These are phyloP conservation scores for Cataglyphis altisquamis DNA, from an alignment of 2,888 invertebrate species.

Conservation along the genomic window DNA sequence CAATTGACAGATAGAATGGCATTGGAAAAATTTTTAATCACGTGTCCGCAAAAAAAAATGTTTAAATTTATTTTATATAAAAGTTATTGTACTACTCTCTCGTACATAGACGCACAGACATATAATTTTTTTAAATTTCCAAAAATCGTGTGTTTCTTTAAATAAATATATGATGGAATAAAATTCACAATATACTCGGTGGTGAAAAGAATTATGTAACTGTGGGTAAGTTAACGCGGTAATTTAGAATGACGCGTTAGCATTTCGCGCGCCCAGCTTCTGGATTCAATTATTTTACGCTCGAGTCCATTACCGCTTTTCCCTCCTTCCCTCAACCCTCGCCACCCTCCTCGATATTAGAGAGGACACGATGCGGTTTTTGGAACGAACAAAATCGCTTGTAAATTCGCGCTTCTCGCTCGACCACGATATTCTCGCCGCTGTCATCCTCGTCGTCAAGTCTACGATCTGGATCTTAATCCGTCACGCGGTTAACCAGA, in stretches of 20 bases:
- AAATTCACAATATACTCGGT: constrained; percentile 6
- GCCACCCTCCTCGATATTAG: constrained; percentile 9
- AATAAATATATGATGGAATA: constrained; percentile 1
- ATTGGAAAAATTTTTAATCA: not conserved
- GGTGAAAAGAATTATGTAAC: not conserved
- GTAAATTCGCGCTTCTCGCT: constrained; percentile 36
- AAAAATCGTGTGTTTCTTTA: not conserved
- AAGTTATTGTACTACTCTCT: not conserved
- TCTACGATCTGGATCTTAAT: constrained; percentile 40
- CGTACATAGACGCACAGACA: not conserved
- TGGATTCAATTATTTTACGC: constrained; percentile 33
- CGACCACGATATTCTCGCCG: constrained; percentile 10
- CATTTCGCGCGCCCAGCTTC: constrained; percentile 4
- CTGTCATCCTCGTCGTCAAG: constrained; percentile 5
- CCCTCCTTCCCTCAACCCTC: not conserved
- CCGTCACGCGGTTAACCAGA: constrained; percentile 47
- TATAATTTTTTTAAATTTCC: not conserved
- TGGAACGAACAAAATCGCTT: constrained; percentile 38
- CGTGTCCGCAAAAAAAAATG: not conserved
- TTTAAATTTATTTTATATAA: not conserved
- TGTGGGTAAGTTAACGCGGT: not conserved
- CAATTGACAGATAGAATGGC: not conserved
- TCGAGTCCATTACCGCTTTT: constrained; percentile 26
- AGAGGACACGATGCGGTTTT: constrained; percentile 10
- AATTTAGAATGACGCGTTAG: constrained; percentile 31